These are phyloP conservation scores for Dreissena polymorpha DNA, from an alignment of 1,140 invertebrate species.

Conservation along the genomic window DNA sequence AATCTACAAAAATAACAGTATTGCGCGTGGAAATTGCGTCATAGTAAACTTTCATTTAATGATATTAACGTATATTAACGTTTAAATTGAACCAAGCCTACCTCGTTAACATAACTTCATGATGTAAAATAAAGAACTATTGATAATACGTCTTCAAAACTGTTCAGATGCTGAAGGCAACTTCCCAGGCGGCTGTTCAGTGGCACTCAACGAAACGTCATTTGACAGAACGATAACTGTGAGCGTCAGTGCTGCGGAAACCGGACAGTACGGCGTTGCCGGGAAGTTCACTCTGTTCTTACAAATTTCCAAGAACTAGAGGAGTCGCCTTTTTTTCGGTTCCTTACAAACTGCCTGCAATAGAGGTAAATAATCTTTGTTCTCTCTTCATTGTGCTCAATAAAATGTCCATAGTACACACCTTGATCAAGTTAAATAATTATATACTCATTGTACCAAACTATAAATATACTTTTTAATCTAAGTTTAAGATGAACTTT, in stretches of 20 bases:
- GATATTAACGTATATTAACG: too few species aligned
- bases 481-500: not conserved
- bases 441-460: not conserved
- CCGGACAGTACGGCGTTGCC: slow-evolving; percentile 27
- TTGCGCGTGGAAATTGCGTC: too few species aligned
- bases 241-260: slow-evolving; percentile 4
- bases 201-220: not conserved
- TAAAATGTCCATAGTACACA: not conserved
- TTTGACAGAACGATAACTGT: not conserved
- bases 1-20: too few species aligned
- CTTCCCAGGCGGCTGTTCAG: not conserved
- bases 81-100: too few species aligned
- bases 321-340: not conserved
- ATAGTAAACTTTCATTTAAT: too few species aligned
- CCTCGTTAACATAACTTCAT: too few species aligned
- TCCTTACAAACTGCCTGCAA: not conserved
- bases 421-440: not conserved
- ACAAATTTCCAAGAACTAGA: not conserved
- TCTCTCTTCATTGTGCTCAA: not conserved
- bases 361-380: not conserved
- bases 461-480: not conserved
- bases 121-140: too few species aligned
- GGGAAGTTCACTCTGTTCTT: slow-evolving; percentile 26
- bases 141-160: too few species aligned
- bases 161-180: not conserved